Evolutionary conservation across 2,113 vertebrate genomes (phyloP).

Genomic region (Plectropomus leopardus): DNA sequence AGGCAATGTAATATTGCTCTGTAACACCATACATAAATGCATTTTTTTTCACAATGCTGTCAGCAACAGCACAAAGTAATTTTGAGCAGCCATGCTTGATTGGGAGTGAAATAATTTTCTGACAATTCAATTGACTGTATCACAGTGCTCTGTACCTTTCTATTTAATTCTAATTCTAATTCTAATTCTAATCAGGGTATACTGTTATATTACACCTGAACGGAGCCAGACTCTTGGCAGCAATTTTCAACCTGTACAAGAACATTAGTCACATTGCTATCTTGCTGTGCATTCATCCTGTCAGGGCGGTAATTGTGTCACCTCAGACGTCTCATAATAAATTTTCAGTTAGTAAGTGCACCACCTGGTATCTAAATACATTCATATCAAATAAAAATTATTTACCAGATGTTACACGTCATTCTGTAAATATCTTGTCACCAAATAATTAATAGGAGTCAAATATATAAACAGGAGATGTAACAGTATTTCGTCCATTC

Average conservation of each 20-base stretch:
- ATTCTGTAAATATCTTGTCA: not conserved
- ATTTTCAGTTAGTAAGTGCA: not conserved
- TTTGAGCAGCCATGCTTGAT: slow-evolving; percentile 10
- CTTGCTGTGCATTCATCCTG: not conserved
- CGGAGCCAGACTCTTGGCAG: not conserved
- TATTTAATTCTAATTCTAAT: slow-evolving; percentile 19
- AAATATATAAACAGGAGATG: not conserved
- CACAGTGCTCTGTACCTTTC: not conserved
- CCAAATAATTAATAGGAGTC: not conserved
- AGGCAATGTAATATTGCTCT: not conserved
- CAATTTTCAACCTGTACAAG: not conserved
- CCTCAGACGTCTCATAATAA: not conserved
- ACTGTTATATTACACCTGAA: not conserved
- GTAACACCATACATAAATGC: not conserved
- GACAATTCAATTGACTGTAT: slow-evolving; percentile 14
- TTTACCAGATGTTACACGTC: not conserved
- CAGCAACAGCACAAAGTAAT: not conserved
- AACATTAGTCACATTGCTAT: not conserved
- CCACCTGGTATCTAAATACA: not conserved
- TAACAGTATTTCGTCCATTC: not conserved
- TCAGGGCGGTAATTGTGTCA: slow-evolving; percentile 1
- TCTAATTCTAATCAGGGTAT: slow-evolving; percentile 10
- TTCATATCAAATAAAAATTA: not conserved
- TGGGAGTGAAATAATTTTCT: slow-evolving; percentile 14
- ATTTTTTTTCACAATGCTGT: not conserved